Conservation (phyloP, 2,113 vertebrate genomes). For the Brachionichthys hirsutus region DNA sequence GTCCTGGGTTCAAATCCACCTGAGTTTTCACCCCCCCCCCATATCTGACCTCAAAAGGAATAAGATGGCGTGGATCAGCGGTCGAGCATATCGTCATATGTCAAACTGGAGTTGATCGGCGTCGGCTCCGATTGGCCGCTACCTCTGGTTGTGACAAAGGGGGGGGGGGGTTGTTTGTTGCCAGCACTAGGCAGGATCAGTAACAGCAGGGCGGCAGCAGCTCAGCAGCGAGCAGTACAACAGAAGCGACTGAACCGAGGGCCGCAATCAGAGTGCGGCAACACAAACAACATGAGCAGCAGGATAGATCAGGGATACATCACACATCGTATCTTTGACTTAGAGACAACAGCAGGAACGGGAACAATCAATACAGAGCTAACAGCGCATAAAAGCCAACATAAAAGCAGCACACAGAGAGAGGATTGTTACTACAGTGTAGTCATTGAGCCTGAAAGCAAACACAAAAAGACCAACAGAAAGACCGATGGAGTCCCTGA, state of each 20-base stretch:
- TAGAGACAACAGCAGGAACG: conserved; percentile 35
- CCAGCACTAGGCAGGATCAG: conserved; percentile 4
- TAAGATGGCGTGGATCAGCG: no score
- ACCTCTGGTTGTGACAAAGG: no score
- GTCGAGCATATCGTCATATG: no score
- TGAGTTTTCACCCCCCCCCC: no score
- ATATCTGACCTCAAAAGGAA: no score
- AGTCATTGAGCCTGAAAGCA: conserved; percentile 33
- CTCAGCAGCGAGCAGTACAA: conserved; percentile 25
- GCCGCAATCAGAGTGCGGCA: conserved; percentile 16
- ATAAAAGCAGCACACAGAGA: conserved; percentile 27
- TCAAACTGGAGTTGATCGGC: no score
- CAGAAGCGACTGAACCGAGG: conserved; percentile 8
- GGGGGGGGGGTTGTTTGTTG: no score
- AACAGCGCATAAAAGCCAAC: conserved; percentile 52
- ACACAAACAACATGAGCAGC: conserved; percentile 27
- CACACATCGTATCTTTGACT: conserved; percentile 43
- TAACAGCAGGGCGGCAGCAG: conserved; percentile 15
- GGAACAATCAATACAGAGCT: conserved; percentile 53
- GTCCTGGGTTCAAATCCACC: no score
- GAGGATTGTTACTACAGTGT: conserved; percentile 24
- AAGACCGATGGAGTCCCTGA: conserved; percentile 17
- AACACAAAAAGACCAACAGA: conserved; percentile 1
- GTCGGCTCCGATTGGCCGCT: no score
- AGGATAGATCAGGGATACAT: conserved; percentile 23